Evolutionary conservation across 2,113 vertebrate genomes (phyloP), one percentile per base, ranked within the genome.

Genomic region (Psephotus haematonotus): DNA sequence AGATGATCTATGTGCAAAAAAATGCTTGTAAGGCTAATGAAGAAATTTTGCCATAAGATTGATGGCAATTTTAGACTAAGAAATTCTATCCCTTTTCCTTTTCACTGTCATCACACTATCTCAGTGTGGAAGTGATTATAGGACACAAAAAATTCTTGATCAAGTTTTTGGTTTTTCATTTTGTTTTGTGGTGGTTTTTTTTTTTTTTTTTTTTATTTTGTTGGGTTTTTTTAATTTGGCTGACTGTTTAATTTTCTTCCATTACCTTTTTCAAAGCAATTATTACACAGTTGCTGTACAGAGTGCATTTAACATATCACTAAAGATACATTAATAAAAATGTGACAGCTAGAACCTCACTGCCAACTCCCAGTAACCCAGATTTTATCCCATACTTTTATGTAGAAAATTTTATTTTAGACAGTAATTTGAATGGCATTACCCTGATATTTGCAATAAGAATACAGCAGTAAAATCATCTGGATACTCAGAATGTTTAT

Each of bases 151-250:
- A 63, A 13, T 6, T 46, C 41, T 60, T 67, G n/a, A 41, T 43
- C 13, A n/a, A 7, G 0, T 65, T 4, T 47, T 55, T 19, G 17
- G 16, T 12, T 52, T 35, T 2, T 3, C 11, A 12, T 10, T 31
- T 57, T 33, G 4, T 13, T 33, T 33, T 39, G 39, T 39, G 39
- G 41, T 41, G n/a, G n/a, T 37, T 37, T 31, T 18, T 13, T 4
- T 43, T 25, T 53, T 31, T 53, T 16, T 8, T 1, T 57, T 2
- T 20, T 25, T 19, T 53, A 37, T 37, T 37, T 37, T 37, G 37
- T 37, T 37, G 37, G 37, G 37, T 15, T 41, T 78, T 90, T 74
- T 19, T 41, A 46, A 57, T 71, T 39, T 20, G 1, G 1, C 39
- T 44, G 27, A 35, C 44, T 24, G 3, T 74, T 92, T 79, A 2